These are phyloP conservation scores for Anableps anableps DNA, from an alignment of 2,797 vertebrate species.

Conservation along the genomic window DNA sequence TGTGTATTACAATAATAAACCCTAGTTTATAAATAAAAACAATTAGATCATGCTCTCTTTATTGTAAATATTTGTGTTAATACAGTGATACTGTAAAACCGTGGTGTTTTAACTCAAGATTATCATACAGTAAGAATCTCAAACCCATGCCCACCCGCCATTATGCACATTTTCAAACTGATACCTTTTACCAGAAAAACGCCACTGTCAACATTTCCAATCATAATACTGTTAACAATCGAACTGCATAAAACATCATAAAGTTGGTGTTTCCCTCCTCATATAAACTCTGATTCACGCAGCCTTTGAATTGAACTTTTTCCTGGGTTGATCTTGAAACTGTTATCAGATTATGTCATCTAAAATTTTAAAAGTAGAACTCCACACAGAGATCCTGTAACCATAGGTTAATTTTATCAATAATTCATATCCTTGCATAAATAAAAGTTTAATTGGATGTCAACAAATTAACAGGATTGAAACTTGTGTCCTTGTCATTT, in stretches of 20 bases:
- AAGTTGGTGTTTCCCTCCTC: not conserved
- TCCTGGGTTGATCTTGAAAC: not conserved
- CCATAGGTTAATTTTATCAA: slow-evolving; percentile 22
- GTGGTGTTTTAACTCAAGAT: not conserved
- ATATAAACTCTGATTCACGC: not conserved
- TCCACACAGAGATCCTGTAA: not conserved
- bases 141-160: not conserved
- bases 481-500: slow-evolving; percentile 48
- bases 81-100: not conserved
- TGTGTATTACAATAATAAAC: not conserved
- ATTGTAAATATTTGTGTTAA: not conserved
- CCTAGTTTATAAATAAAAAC: not conserved
- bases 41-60: not conserved
- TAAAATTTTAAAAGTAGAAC: not conserved
- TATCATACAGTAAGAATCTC: not conserved
- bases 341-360: not conserved
- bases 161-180: not conserved
- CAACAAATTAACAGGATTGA: slow-evolving; percentile 56
- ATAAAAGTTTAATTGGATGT: slow-evolving; percentile 54
- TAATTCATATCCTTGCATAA: slow-evolving; percentile 34
- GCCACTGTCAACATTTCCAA: not conserved
- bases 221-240: not conserved
- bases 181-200: not conserved
- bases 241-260: not conserved
- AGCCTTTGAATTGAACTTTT: not conserved